Percentiles rank a stretch among this genome's conserved stretches.
These are phyloP conservation scores for Rhamnusium bicolor DNA, from an alignment of 2,888 invertebrate species.

Conservation along the genomic window DNA sequence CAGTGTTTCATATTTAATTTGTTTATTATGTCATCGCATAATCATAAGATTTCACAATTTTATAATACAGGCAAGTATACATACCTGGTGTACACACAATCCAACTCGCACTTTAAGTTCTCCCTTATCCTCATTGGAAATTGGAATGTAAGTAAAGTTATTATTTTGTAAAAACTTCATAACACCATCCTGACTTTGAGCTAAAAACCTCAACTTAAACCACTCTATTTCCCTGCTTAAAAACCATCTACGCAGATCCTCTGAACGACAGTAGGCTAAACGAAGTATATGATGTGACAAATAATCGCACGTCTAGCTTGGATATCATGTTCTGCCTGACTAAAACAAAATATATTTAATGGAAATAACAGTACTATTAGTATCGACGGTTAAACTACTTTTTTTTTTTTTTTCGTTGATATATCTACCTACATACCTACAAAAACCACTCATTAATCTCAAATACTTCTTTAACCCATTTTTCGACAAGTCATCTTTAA, in stretches of 20 bases:
- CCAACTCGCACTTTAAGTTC: slow-evolving; percentile 75
- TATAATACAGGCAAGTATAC: too few species aligned
- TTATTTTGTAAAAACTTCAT: slow-evolving; percentile 79
- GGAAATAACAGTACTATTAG: not conserved
- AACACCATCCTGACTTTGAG: slow-evolving; percentile 75
- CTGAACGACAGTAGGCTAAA: slow-evolving; percentile 90
- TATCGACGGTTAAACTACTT: not conserved
- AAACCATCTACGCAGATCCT: slow-evolving; percentile 92
- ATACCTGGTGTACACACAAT: slow-evolving; percentile 75
- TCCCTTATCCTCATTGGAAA: slow-evolving; percentile 81
- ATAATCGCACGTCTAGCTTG: slow-evolving; percentile 85
- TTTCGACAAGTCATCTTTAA: slow-evolving; percentile 78
- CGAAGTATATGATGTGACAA: slow-evolving; percentile 95
- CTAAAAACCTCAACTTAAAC: slow-evolving; percentile 86
- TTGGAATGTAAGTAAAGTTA: slow-evolving; percentile 78
- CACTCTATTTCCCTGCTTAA: slow-evolving; percentile 90
- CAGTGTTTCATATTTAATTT: too few species aligned
- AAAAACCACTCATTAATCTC: slow-evolving; percentile 73
- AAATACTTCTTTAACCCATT: slow-evolving; percentile 80
- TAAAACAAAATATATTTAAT: slow-evolving; percentile 61
- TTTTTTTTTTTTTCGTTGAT: too few species aligned
- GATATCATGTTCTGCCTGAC: slow-evolving; percentile 76
- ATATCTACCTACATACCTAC: slow-evolving; percentile 52
- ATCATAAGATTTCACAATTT: too few species aligned
- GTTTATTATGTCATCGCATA: too few species aligned